These are phyloP conservation scores for Peromyscus maniculatus DNA, from an alignment of 2,113 vertebrate genomes.

Conservation along the genomic window DNA sequence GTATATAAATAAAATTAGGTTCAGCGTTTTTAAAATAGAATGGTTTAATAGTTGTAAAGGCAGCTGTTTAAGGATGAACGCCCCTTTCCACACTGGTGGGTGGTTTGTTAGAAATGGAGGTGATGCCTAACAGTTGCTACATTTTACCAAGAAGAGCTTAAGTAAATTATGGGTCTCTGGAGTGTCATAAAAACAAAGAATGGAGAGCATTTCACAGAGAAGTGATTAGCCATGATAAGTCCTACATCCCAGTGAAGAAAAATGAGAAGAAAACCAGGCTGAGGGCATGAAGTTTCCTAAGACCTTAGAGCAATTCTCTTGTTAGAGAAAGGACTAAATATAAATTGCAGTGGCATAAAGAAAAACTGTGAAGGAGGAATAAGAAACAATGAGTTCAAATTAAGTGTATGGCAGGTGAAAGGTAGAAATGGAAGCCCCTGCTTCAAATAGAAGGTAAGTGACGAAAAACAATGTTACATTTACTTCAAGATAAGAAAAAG, in stretches of 20 bases:
- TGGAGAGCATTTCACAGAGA: not conserved
- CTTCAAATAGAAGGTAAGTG: not conserved
- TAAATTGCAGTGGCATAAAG: not conserved
- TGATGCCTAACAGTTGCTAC: not conserved
- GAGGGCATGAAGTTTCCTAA: not conserved
- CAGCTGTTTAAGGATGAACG: not conserved
- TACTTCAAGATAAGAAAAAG: not conserved
- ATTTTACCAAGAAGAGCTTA: not conserved
- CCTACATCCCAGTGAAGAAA: not conserved
- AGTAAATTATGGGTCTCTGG: not conserved
- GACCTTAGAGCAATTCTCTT: not conserved
- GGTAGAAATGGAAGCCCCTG: not conserved
- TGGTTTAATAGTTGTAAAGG: not conserved
- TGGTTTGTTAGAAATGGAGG: not conserved
- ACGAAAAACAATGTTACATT: not conserved
- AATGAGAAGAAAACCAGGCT: not conserved
- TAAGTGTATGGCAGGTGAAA: not conserved
- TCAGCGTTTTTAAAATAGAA: slow-evolving; percentile 13
- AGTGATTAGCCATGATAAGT: not conserved
- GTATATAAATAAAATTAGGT: slow-evolving; percentile 33
- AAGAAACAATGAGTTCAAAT: slow-evolving; percentile 2
- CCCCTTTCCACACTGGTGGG: not conserved
- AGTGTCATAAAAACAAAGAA: slow-evolving; percentile 12
- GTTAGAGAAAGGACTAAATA: not conserved
- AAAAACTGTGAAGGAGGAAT: not conserved